phyloP scores from a whole-genome alignment of 1,140 invertebrate genomes.

The Aphaenogaster rudis region DNA sequence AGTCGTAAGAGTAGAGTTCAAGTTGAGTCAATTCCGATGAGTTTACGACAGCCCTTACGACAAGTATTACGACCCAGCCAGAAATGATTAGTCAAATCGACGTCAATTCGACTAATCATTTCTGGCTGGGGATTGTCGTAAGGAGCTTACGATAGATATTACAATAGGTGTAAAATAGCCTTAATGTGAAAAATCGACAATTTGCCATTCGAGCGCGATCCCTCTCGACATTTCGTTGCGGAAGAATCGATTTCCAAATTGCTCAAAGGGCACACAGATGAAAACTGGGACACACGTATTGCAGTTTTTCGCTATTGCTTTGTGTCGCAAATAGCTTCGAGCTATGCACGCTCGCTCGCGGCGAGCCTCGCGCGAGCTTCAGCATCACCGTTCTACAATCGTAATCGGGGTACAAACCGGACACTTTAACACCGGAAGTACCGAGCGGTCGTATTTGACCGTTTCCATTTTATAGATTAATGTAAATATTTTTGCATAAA shows the following conservation, averaged over 20 bases:
- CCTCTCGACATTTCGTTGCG: not conserved
- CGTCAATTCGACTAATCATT: no score
- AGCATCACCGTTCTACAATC: not conserved
- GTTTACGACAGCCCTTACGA: no score
- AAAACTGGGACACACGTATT: not conserved
- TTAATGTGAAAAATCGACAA: not conserved
- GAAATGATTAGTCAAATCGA: no score
- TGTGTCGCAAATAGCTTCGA: slow-evolving; percentile 17
- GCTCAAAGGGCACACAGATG: not conserved
- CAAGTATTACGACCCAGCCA: no score
- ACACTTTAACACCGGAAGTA: not conserved
- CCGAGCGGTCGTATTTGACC: no score
- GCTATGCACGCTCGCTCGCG: not conserved
- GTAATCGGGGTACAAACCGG: not conserved
- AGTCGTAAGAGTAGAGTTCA: no score
- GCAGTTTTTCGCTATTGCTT: not conserved
- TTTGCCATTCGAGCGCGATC: not conserved
- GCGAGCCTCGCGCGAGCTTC: not conserved
- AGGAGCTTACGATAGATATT: no score
- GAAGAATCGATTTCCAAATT: not conserved
- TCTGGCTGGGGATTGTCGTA: no score
- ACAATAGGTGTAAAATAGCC: no score
- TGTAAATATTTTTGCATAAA: no score
- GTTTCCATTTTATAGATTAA: no score
- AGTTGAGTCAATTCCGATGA: no score